phyloP scores from a whole-genome alignment of 2,888 invertebrate genomes.

The Autographa pulchrina region DNA sequence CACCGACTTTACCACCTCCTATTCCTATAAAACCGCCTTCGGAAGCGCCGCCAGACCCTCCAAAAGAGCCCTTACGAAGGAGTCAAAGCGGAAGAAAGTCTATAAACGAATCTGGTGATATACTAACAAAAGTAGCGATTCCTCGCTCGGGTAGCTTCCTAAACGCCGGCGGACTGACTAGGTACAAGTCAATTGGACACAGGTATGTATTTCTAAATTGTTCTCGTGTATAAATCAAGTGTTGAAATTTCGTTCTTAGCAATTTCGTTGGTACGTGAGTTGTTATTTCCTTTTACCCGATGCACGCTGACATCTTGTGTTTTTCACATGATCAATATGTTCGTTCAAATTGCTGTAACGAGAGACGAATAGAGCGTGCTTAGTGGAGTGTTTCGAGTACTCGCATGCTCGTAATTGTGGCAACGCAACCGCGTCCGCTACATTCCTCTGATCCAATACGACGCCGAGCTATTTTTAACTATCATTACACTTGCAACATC shows the following conservation, averaged over 20 bases:
- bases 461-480: constrained; percentile 64
- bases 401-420: constrained; percentile 82
- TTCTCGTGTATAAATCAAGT: constrained; percentile 64
- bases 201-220: constrained; percentile 85
- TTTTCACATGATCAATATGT: constrained; percentile 69
- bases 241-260: constrained; percentile 58
- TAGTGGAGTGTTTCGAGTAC: constrained; percentile 79
- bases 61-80: constrained; percentile 82
- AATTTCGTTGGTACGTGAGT: constrained; percentile 67
- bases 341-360: constrained; percentile 73
- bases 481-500: constrained; percentile 62
- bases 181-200: constrained; percentile 92
- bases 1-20: constrained; percentile 85
- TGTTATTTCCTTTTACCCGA: constrained; percentile 73
- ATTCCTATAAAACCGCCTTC: constrained; percentile 80
- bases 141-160: constrained; percentile 96
- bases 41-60: constrained; percentile 69
- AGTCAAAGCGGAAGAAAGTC: constrained; percentile 86
- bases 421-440: constrained; percentile 81
- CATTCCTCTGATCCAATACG: constrained; percentile 79
- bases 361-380: constrained; percentile 75
- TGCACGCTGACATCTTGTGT: constrained; percentile 67
- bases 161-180: constrained; percentile 93
- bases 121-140: constrained; percentile 95
- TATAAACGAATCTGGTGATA: constrained; percentile 92